Evolutionary conservation across 2,113 vertebrate genomes (phyloP), one percentile per base, ranked within the genome.

Genomic region (Melanerpes aurifrons): DNA sequence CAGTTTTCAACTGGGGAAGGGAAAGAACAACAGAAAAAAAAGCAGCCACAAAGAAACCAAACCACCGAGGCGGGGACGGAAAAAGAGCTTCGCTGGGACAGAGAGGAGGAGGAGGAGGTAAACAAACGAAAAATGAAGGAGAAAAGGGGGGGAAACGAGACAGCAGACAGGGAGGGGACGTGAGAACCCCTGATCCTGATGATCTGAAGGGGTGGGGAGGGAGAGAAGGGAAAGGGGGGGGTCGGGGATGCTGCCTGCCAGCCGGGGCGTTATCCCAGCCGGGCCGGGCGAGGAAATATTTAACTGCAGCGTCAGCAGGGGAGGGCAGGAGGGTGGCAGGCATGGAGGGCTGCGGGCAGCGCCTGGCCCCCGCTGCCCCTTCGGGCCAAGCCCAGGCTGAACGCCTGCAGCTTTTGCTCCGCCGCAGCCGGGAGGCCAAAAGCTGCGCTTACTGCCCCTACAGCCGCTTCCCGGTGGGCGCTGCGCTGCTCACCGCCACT

Each of bases 381-480:
- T 4, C 8, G 3, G 64, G 15, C 25, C 53, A 37, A 17, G 57
- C 58, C 28, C 24, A 81, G 10, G 61, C 75, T 0, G 90, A 97
- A 12, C 22, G 45, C 74, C 82, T 99, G 7, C 95, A 97, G 85
- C 97, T 96, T 73, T 96, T 99, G 35, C 70, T 99, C 29, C 96
- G 92, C 3, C 96, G 96, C 88, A 98, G 98, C 90, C 96, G 67
- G 13, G 98, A 98, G 89, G 99, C 98, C 88, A 98, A 98, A 90
- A 96, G 94, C 56, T 94, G 95, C 13, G 98, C 99, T 3, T 99
- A 99, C 91, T 99, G 99, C 75, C 99, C 99, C 10, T 99, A 99
- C 97, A 99, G 98, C 90, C 95, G 28, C 21, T 99, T 99, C 95
- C 98, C 98, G 1, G 98, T 99, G 70, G 99, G 99, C 6, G 99